These are phyloP conservation scores for Aspidiotus destructor DNA, from an alignment of 2,888 invertebrate genomes.

Conservation along the genomic window DNA sequence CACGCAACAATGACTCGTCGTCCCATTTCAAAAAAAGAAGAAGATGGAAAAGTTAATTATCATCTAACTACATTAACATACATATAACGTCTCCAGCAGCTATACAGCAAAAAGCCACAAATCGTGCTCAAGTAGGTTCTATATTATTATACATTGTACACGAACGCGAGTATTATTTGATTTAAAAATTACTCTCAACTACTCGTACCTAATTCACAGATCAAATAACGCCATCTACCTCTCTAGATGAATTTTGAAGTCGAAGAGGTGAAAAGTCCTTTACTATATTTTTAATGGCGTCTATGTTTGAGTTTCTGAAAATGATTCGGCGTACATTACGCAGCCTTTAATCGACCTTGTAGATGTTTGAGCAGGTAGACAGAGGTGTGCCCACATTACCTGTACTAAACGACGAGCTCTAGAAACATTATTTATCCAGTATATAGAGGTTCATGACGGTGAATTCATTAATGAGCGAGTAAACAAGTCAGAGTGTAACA, in stretches of 20 bases:
- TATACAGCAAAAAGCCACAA: neutral
- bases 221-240: neutral
- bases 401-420: constrained; percentile 5
- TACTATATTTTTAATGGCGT: neutral
- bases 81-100: neutral
- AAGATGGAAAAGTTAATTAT: neutral
- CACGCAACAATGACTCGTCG: too few species aligned
- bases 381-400: neutral
- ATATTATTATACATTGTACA: neutral
- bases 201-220: neutral
- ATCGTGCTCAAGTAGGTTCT: neutral
- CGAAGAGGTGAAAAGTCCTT: neutral
- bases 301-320: neutral
- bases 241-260: neutral
- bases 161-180: neutral
- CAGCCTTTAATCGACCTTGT: neutral
- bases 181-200: neutral
- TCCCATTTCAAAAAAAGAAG: too few species aligned
- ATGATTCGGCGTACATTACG: neutral
- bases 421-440: constrained; percentile 24
- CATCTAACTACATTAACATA: neutral
- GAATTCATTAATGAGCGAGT: constrained; percentile 32
- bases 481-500: constrained; percentile 15
- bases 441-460: constrained; percentile 18
- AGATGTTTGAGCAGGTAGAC: constrained; percentile 5